These are phyloP conservation scores for Furcula furcula DNA, from an alignment of 2,888 invertebrate species.

Conservation along the genomic window DNA sequence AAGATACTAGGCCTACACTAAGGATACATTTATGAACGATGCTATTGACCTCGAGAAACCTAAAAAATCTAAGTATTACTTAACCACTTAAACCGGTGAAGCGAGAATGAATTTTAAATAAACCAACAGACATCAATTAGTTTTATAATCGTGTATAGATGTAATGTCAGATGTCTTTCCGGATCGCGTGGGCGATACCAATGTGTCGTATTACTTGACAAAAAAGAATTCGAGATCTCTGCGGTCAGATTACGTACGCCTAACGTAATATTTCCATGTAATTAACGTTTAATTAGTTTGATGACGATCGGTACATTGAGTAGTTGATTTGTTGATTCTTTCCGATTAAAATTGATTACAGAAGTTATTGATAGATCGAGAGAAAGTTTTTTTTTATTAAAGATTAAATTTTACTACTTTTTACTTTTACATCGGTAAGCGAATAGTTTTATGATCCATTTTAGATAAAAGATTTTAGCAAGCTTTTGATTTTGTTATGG, in stretches of 20 bases:
- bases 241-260: conserved; percentile 1
- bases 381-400: no score
- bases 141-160: conserved; percentile 1
- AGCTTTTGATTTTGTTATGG: no score
- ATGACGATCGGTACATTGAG: neutral
- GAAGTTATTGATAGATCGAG: no score
- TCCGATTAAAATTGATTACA: neutral
- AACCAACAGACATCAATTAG: conserved; percentile 3
- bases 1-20: no score
- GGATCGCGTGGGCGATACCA: conserved; percentile 1
- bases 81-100: neutral
- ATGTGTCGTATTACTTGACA: conserved; percentile 1
- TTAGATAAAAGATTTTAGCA: no score
- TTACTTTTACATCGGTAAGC: no score
- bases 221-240: conserved; percentile 1
- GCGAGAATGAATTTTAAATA: conserved; percentile 3
- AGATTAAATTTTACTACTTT: no score
- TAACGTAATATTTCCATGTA: conserved; percentile 1
- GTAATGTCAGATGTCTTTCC: neutral
- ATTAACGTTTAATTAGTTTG: conserved; percentile 1
- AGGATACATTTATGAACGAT: no score
- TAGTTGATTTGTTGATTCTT: conserved; percentile 1
- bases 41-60: neutral
- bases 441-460: no score
- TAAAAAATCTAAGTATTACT: conserved; percentile 1